Conservation (phyloP, 2,888 invertebrate species). For the Folsomia candida region DNA sequence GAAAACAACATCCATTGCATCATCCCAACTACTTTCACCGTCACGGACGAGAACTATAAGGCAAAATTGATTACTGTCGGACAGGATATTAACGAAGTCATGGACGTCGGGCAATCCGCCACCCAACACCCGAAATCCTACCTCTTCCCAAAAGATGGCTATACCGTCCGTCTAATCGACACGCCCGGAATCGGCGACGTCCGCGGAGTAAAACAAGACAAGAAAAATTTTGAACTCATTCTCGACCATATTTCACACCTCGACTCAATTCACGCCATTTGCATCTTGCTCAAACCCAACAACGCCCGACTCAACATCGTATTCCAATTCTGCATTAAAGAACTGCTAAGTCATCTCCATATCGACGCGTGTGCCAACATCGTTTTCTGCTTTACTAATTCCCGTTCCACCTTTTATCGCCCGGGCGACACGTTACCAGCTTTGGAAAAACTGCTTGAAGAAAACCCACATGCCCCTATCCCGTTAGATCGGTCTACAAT, state of each 20-base stretch:
- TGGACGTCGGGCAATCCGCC: slow-evolving; percentile 18
- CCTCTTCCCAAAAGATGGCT: slow-evolving; percentile 10
- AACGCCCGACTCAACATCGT: slow-evolving; percentile 20
- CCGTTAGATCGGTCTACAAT: slow-evolving; percentile 7
- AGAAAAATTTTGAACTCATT: slow-evolving; percentile 33
- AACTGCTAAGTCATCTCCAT: slow-evolving; percentile 32
- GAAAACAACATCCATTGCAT: neutral
- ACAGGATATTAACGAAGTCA: slow-evolving; percentile 19
- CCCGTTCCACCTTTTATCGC: slow-evolving; percentile 30
- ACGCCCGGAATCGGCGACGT: slow-evolving; percentile 31
- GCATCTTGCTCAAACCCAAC: slow-evolving; percentile 38
- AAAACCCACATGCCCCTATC: slow-evolving; percentile 24
- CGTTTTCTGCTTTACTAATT: slow-evolving; percentile 37
- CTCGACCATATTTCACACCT: slow-evolving; percentile 13
- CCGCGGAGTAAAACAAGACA: slow-evolving; percentile 21
- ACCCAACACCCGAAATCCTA: slow-evolving; percentile 25
- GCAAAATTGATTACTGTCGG: slow-evolving; percentile 13
- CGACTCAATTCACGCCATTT: slow-evolving; percentile 29
- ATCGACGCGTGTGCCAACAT: slow-evolving; percentile 32
- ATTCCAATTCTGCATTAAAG: slow-evolving; percentile 35
- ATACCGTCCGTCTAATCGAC: slow-evolving; percentile 32
- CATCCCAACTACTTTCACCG: slow-evolving; percentile 32
- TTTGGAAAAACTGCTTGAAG: slow-evolving; percentile 14
- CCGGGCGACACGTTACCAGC: slow-evolving; percentile 35
- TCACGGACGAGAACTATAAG: slow-evolving; percentile 22